phyloP scores from a whole-genome alignment of 2,113 vertebrate species.

The Cephalophus harveyi region DNA sequence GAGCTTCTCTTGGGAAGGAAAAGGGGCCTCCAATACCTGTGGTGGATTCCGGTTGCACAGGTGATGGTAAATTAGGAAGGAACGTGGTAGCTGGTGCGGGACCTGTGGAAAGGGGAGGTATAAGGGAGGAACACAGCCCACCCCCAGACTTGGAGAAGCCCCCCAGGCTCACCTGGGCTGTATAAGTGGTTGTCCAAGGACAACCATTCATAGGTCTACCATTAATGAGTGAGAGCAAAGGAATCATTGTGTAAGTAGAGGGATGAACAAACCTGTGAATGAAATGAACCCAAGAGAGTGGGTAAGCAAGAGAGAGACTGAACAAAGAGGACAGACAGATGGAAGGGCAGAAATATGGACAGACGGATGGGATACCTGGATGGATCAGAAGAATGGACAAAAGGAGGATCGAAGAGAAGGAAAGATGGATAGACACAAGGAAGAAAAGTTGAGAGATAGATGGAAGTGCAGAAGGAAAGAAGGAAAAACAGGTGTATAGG shows the following conservation, averaged over 20 bases:
- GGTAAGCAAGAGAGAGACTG: not conserved
- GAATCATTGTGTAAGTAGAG: not conserved
- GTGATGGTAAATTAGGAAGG: not conserved
- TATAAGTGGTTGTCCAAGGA: not conserved
- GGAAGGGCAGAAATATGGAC: not conserved
- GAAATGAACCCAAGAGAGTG: not conserved
- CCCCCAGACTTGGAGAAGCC: not conserved
- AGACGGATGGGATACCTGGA: not conserved
- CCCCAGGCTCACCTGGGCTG: not conserved
- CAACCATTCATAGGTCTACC: not conserved
- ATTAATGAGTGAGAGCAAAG: not conserved
- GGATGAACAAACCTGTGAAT: not conserved
- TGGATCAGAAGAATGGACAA: not conserved
- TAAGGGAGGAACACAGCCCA: not conserved
- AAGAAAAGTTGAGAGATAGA: not conserved
- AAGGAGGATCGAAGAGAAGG: not conserved
- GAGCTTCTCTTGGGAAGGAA: not conserved
- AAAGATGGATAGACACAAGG: not conserved
- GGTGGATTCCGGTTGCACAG: slow-evolving; percentile 2
- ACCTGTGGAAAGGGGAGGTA: slow-evolving; percentile 20
- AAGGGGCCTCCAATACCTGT: slow-evolving; percentile 14
- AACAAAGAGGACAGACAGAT: not conserved
- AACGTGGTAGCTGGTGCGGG: not conserved
- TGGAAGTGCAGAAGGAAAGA: not conserved
- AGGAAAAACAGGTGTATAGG: not conserved